Evolutionary conservation across 1,140 invertebrate species (phyloP), one percentile per base, ranked within the genome.

Genomic region (Drosophila sturtevanti): DNA sequence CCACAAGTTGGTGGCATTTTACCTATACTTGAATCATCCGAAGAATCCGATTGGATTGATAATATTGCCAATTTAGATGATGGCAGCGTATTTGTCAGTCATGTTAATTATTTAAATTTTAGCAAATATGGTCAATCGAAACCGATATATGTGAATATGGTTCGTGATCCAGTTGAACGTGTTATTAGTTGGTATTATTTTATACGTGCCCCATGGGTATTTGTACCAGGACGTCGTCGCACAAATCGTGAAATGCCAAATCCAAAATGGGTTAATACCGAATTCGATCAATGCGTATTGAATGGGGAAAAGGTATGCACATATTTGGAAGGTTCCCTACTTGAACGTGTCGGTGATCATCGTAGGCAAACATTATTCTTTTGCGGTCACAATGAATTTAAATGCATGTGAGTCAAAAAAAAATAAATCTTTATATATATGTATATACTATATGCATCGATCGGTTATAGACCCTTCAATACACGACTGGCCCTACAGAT

Each of bases 141-240:
- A 77, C 97, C 97, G 0, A 97, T 98, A 81, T 98, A 97, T 92
- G 95, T 98, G 56, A 98, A 98, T 91, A 93, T 98, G 86, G 97
- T 98, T 1, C 93, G 97, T 22, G 97, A 98, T 93, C 97, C 97
- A 0, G 95, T 98, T 9, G 97, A 98, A 90, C 93, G 97, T 51
- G 95, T 98, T 1, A 98, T 98, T 84, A 98, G 97, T 0, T 97
- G 96, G 96, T 98, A 97, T 92, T 98, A 98, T 90, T 92, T 84
- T 56, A 95, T 92, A 52, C 92, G 97, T 61, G 96, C 97, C 10
- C 96, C 96, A 1, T 98, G 96, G 97, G 58, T 91, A 4, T 91
- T 91, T 79, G 79, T 91, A 12, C 90, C 90, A 0, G 81, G 85
- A 11, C 70, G 90, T 16, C 76, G 86, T 31, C 66, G 72, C 3